Evolutionary conservation across 2,797 vertebrate genomes (phyloP), one percentile per base, ranked within the genome.

Genomic region (Thripadectes ignobilis): DNA sequence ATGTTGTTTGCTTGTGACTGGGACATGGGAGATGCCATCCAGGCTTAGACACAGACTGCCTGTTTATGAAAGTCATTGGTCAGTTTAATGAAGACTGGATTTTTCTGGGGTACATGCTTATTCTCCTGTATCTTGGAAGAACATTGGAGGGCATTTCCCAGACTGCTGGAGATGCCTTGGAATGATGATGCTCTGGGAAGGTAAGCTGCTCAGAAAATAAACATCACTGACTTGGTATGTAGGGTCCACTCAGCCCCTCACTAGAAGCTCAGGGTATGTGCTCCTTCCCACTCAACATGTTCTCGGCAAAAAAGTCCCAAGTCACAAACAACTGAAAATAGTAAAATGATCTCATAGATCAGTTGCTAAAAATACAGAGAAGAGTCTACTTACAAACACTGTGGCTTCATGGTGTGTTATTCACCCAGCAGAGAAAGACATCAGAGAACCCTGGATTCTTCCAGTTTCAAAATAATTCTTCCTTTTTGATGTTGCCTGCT

Each of bases 261-360:
- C 71, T 89, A 76, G 55, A 72, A 85, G 82, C 49, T 63, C 62
- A 63, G 29, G 18, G 45, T 46, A 18, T 62, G 58, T 43, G 61
- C 46, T 94, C 72, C 80, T 95, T 93, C 89, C 87, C 78, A 89
- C 89, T 89, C 93, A 91, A 30, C 12, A 2, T 74, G 87, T 72
- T 94, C 92, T 26, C 49, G 59, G 84, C 48, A 94, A 68, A 95
- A 89, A 95, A 91, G 61, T 89, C 83, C 77, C 75, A 69, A 96
- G 85, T 95, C 95, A 95, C 61, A 96, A 97, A 95, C 96, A 97
- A 97, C 95, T 86, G 85, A 95, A 96, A 97, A 97, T 97, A 97
- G 95, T 71, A 89, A 78, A 92, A 92, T 96, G 96, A 97, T 94
- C 89, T 96, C 97, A 97, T 94, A 95, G 94, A 96, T 83, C 96